Evolutionary conservation across 2,113 vertebrate species (phyloP).

Genomic region (Mustelus asterias): DNA sequence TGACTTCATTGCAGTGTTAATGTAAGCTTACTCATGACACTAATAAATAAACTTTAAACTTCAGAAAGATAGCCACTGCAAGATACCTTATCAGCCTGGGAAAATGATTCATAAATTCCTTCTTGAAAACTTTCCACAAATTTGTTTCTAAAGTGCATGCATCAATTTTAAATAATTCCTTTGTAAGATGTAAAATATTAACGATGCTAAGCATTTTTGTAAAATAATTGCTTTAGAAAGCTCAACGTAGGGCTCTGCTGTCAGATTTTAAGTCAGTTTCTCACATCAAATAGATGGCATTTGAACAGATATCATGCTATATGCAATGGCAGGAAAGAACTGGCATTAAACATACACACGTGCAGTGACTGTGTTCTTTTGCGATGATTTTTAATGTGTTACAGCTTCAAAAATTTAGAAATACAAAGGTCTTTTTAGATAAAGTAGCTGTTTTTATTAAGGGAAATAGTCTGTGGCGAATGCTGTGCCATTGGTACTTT

Average conservation of each 20-base stretch:
- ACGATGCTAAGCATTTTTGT: background rate
- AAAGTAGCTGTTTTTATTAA: background rate
- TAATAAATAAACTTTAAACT: background rate
- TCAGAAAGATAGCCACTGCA: background rate
- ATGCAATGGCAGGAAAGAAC: background rate
- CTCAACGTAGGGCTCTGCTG: background rate
- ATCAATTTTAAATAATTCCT: background rate
- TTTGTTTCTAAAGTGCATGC: background rate
- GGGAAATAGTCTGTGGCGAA: background rate
- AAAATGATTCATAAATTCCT: background rate
- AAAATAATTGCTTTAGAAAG: background rate
- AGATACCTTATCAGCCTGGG: background rate
- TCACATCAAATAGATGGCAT: background rate
- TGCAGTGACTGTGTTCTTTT: background rate
- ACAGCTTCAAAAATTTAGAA: background rate
- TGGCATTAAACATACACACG: background rate
- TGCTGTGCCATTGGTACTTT: background rate
- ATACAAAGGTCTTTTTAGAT: background rate
- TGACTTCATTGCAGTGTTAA: too few species aligned
- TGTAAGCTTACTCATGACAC: too few species aligned
- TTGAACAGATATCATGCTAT: background rate
- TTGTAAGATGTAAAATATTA: background rate
- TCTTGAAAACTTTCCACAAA: background rate
- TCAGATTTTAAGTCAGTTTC: background rate
- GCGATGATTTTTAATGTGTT: background rate